phyloP scores from a whole-genome alignment of 2,888 invertebrate genomes.

The Callyntrura guangdongensis region DNA sequence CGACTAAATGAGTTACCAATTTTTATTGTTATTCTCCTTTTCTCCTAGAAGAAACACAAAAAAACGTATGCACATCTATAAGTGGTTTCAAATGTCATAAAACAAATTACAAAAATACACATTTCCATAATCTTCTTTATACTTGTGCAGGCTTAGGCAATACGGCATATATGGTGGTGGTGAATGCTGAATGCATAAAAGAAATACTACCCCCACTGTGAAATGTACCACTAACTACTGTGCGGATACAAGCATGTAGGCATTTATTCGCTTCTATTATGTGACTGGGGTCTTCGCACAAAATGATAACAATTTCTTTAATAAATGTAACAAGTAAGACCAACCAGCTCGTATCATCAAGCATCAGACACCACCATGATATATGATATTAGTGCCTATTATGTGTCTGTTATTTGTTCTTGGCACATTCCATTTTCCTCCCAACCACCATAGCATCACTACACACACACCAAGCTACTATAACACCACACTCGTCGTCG shows the following conservation, averaged over 20 bases:
- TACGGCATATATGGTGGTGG: background rate
- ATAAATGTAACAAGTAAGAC: constrained; percentile 59
- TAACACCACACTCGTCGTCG: background rate
- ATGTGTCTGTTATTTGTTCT: constrained; percentile 68
- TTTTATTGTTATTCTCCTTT: background rate
- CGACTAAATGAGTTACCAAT: background rate
- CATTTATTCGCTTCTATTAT: constrained; percentile 22
- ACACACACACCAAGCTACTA: background rate
- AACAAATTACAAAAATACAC: constrained; percentile 62
- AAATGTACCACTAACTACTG: background rate
- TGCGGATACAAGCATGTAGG: background rate
- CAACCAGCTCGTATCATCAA: constrained; percentile 53
- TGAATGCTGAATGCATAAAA: constrained; percentile 6
- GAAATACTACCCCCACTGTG: background rate
- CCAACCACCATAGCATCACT: constrained; percentile 29
- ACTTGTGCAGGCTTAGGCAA: background rate
- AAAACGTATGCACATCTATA: constrained; percentile 50
- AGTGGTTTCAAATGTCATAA: constrained; percentile 67
- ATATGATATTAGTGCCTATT: constrained; percentile 51
- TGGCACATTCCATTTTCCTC: constrained; percentile 76
- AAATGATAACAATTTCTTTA: constrained; percentile 64
- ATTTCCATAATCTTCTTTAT: constrained; percentile 35
- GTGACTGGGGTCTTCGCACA: constrained; percentile 45
- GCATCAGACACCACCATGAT: constrained; percentile 59
- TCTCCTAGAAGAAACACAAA: background rate